A percentile compares a stretch with the other conserved stretches of the same genome.
Evolutionary conservation across 2,888 invertebrate genomes (phyloP).

Genomic region (Schizaphis graminum): DNA sequence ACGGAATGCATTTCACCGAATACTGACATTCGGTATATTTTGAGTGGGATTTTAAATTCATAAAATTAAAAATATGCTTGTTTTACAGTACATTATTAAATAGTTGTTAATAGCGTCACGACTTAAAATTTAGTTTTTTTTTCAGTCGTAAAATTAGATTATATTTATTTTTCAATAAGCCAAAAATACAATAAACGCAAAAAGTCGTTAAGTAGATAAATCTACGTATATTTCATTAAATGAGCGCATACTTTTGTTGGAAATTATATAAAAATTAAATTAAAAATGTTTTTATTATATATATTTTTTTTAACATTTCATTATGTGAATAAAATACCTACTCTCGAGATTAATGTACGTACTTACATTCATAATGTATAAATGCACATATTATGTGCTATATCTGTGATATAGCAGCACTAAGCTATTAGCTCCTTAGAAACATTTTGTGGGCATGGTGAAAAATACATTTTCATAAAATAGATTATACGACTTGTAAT

Average conservation of each 20-base stretch:
- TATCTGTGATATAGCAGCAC: neutral
- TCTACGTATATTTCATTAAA: neutral
- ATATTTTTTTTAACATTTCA: neutral
- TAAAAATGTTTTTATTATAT: neutral
- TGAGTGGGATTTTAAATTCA: neutral
- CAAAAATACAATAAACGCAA: neutral
- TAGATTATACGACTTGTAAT: neutral
- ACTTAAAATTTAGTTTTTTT: neutral
- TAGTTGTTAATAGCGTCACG: neutral
- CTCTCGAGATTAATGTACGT: neutral
- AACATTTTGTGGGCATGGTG: neutral
- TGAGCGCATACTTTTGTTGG: neutral
- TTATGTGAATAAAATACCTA: neutral
- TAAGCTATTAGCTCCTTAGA: neutral
- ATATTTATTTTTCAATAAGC: neutral
- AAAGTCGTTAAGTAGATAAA: neutral
- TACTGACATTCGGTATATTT: neutral
- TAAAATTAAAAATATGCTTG: neutral
- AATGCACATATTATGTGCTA: neutral
- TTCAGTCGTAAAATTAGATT: neutral
- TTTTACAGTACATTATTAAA: neutral
- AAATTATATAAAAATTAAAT: neutral
- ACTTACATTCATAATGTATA: neutral
- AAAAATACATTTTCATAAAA: neutral
- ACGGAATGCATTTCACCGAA: neutral